These are phyloP conservation scores for Centrocercus urophasianus DNA, from an alignment of 2,113 vertebrate species.

Conservation along the genomic window DNA sequence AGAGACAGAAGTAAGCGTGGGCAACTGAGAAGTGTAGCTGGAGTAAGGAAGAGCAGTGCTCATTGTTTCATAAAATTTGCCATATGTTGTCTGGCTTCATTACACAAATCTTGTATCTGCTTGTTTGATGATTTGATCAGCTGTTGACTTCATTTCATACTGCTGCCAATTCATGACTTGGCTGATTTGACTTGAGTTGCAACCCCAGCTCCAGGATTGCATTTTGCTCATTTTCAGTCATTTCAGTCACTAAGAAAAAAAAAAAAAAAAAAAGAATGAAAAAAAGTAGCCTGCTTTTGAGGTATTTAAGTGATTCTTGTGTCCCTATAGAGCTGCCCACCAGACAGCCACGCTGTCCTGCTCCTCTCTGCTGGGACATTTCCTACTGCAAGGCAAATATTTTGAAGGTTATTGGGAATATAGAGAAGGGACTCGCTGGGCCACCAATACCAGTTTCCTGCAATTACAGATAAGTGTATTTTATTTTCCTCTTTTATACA, in stretches of 20 bases:
- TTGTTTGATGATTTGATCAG: constrained; percentile 22
- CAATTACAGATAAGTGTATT: not conserved
- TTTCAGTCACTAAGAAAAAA: not conserved
- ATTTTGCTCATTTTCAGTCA: constrained; percentile 5
- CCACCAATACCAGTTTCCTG: not conserved
- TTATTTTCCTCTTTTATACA: not conserved
- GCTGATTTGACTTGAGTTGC: not conserved
- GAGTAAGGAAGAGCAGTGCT: not conserved
- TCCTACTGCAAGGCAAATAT: not conserved
- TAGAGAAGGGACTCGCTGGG: not conserved
- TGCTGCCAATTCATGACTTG: not conserved
- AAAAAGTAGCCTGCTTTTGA: not conserved
- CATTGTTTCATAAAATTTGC: constrained; percentile 19
- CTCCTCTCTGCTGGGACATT: not conserved
- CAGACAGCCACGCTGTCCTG: fast-evolving
- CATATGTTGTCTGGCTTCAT: not conserved
- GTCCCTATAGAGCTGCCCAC: not conserved
- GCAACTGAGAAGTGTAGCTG: not conserved
- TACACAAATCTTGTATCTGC: not conserved
- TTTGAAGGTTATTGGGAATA: not conserved
- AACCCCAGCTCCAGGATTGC: not conserved
- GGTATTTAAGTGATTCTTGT: not conserved
- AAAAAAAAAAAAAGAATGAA: not conserved
- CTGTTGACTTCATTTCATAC: not conserved
- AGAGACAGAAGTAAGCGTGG: not conserved